Base-by-base conservation (phyloP, 2,888 invertebrate genomes). In the Tryphoninae sp. region DNA sequence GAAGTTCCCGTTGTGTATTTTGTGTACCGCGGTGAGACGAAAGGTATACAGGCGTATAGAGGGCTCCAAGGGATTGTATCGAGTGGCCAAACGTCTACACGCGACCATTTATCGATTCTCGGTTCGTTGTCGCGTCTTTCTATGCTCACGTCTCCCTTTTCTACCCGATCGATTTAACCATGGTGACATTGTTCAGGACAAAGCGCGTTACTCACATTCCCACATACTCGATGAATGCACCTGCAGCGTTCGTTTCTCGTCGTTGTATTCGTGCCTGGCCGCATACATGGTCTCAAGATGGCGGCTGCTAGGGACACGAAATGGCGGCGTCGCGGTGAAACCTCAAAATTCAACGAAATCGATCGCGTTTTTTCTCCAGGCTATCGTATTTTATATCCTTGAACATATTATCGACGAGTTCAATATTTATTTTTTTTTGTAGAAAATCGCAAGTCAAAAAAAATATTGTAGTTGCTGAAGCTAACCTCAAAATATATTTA, bases 41-140 rank as follows among this genome's bases (percentile, higher is more conserved):
- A 67, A 42, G 49, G 58, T 65, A 55, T 75, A 58, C 42, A 23
- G 23, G 19, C 42, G 23, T 65, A 58, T 58, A 22, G 26, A 65
- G 51, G 61, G 51, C n/a, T 42, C 19, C 62, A n/a, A 42, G 40
- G 51, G 78, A 78, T 81, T 74, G 49, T 69, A 74, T 78, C 81
- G 69, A 69, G 62, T 77, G 59, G 16, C 40, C 45, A 45, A 40
- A 16, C 19, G 51, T 67, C 33, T 51, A 42, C 69, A 64, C 33
- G 45, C 22, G 16, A 33, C 68, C 42, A 19, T 77, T 77, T 81
- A 74, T 81, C 51, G 74, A 78, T 78, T 69, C 59, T 26, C 45
- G 19, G 58, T 51, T 58, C 49, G 77, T 62, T 51, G 7, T n/a
- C 62, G 59, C 23, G 49, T 55, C 49, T 19, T 68, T 40, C 9